Evolutionary conservation across 2,797 vertebrate species (phyloP), one percentile per base, ranked within the genome.

Genomic region (Tolypeutes matacus): DNA sequence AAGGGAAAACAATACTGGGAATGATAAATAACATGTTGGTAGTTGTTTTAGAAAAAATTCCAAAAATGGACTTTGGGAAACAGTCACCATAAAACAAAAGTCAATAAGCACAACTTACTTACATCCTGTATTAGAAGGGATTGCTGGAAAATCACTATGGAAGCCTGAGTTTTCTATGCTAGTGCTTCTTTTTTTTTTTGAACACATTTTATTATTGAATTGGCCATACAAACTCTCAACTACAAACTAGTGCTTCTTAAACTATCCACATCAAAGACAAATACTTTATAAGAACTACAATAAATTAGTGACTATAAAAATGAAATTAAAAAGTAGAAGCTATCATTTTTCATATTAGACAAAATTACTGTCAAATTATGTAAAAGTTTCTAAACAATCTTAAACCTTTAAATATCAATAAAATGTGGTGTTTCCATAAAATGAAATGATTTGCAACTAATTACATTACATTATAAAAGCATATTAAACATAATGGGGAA

Each of bases 201-300:
- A 39, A 96, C 94, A 94, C 69, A 92, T 36, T 87, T 81, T 49
- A 96, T 91, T 87, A 95, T 94, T 95, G 90, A 94, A 86, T 89
- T 95, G 67, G 46, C 42, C 36, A 60, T 31, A 78, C 25, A 92
- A 89, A 77, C 20, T 64, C 21, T 72, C 70, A 96, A 8, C 29
- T 86, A 20, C 15, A 86, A 93, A n/a, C n/a, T n/a, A n/a, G n/a
- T n/a, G n/a, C 51, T 78, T 80, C 49, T 86, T 20, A 69, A 69
- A 36, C 34, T 21, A 36, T 36, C 67, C 58, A 27, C 42, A 29
- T 84, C 56, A 93, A 69, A 91, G 31, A 81, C 10, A 77, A 27
- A 29, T 64, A 67, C 51, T 84, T 91, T 58, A 56, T 34, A 39
- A 84, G 86, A 86, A 76, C 60, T 70, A 67, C 17, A 72, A 18